Evolutionary conservation across 2,888 invertebrate species (phyloP).

Genomic region (Drosophila anomalata): DNA sequence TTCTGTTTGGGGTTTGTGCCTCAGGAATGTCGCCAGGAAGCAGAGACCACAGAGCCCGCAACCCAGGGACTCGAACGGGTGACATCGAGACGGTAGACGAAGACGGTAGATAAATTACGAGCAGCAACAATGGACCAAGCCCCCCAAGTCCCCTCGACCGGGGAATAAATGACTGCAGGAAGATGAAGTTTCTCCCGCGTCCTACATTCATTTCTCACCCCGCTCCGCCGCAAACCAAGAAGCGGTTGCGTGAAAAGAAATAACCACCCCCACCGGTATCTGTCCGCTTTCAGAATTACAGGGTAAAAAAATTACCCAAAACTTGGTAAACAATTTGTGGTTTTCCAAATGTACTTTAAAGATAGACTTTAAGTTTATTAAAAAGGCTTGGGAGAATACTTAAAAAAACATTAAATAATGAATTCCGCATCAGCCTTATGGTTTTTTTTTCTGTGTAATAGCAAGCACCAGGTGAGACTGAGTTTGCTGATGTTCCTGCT

Average conservation of each 20-base stretch:
- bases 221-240: conserved; percentile 16
- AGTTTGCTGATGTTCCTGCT: neutral
- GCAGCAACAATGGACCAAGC: conserved; percentile 41
- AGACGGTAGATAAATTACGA: conserved; percentile 55
- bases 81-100: conserved; percentile 54
- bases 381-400: neutral
- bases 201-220: conserved; percentile 13
- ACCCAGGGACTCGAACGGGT: conserved; percentile 21
- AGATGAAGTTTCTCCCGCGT: conserved; percentile 48
- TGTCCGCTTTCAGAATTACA: conserved; percentile 3
- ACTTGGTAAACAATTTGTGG: neutral
- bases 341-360: neutral
- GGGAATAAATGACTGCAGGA: conserved; percentile 47
- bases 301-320: neutral
- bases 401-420: neutral
- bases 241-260: conserved; percentile 55
- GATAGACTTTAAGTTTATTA: neutral
- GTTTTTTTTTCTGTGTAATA: neutral
- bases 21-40: conserved; percentile 25
- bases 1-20: conserved; percentile 17
- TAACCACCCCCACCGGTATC: conserved; percentile 32
- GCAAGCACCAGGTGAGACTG: conserved; percentile 37
- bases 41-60: conserved; percentile 18
- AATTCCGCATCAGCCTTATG: neutral
- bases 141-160: neutral